Percentiles rank a stretch among this genome's conserved stretches.
Conservation (phyloP, 1,140 invertebrate genomes). For the Saccostrea cuccullata region DNA sequence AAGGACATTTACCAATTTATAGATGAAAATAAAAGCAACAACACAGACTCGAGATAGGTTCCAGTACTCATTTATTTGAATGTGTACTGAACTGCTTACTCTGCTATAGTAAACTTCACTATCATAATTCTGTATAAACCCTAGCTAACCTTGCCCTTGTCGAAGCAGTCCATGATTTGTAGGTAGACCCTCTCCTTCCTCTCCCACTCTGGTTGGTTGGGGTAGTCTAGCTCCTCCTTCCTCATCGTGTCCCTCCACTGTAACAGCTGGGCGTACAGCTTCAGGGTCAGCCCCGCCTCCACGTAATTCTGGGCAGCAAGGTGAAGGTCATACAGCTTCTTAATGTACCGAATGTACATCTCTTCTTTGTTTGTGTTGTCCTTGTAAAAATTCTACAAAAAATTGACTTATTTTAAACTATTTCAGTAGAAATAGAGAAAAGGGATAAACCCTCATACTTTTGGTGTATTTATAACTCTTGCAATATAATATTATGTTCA, state of each 20-base stretch:
- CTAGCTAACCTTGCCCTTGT: constrained; percentile 76
- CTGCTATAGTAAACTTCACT: not conserved
- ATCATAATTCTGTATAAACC: not conserved
- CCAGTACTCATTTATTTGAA: too few relatives aligned
- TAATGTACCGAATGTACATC: constrained; percentile 77
- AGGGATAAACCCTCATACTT: too few relatives aligned
- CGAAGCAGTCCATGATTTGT: constrained; percentile 74
- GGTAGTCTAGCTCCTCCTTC: constrained; percentile 78
- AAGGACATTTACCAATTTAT: not conserved
- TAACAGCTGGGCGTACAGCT: constrained; percentile 80
- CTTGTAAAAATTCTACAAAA: constrained; percentile 85
- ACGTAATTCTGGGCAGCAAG: constrained; percentile 70
- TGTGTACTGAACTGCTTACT: not conserved
- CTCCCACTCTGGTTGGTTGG: constrained; percentile 81
- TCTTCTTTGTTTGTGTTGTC: constrained; percentile 72
- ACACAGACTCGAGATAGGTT: too few relatives aligned
- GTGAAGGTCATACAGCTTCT: constrained; percentile 75
- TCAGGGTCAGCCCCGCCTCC: constrained; percentile 75
- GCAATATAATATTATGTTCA: too few relatives aligned
- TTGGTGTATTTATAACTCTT: too few relatives aligned
- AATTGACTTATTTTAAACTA: too few relatives aligned
- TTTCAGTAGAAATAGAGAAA: too few relatives aligned
- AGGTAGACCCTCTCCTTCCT: constrained; percentile 73
- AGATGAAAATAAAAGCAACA: too few relatives aligned
- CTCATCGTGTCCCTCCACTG: constrained; percentile 66